Evolutionary conservation across 2,797 vertebrate species (phyloP).

Genomic region (Phylloscopus collybita): DNA sequence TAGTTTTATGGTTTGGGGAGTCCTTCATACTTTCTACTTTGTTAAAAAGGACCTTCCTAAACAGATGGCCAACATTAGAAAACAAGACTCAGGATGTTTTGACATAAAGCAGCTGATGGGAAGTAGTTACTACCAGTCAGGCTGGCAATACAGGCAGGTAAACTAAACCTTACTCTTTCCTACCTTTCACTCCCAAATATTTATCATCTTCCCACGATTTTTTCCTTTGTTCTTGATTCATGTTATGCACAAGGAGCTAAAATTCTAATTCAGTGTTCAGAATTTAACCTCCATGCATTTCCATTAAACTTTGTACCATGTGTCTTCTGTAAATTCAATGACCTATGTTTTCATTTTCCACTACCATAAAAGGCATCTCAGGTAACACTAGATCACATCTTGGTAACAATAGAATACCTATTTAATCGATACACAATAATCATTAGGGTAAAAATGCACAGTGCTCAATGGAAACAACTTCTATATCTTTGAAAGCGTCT

Average conservation of each 20-base stretch:
- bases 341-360: constrained; percentile 15
- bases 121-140: not conserved
- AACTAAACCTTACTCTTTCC: not conserved
- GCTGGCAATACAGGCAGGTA: not conserved
- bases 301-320: not conserved
- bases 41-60: not conserved
- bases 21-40: not conserved
- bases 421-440: not conserved
- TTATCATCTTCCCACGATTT: not conserved
- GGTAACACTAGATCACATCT: not conserved
- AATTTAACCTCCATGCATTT: not conserved
- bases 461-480: constrained; percentile 21
- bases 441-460: constrained; percentile 2
- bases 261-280: not conserved
- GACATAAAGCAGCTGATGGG: not conserved
- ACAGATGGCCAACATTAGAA: not conserved
- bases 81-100: not conserved
- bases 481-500: not conserved
- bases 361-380: constrained; percentile 16
- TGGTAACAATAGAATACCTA: not conserved
- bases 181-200: not conserved
- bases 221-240: not conserved
- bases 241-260: not conserved
- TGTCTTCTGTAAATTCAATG: not conserved
- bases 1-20: not conserved